Conservation (phyloP, 2,113 vertebrate genomes). For the Eonycteris spelaea region DNA sequence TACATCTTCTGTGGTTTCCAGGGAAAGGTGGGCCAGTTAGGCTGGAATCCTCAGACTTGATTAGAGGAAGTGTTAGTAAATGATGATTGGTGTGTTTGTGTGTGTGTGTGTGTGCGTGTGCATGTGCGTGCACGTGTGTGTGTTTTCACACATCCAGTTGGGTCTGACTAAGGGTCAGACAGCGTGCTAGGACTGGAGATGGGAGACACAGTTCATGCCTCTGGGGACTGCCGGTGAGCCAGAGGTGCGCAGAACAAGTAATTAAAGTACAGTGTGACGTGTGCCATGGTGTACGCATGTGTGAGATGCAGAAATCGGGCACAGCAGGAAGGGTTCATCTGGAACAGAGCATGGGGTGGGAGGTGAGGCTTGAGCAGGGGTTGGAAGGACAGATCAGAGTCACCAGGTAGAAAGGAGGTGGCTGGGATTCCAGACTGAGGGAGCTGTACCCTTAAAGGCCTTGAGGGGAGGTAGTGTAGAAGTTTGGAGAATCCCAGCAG, state of each 20-base stretch:
- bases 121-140: not conserved
- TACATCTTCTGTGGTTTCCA: not conserved
- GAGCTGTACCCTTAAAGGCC: not conserved
- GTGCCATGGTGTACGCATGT: fast-evolving
- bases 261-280: fast-evolving
- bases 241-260: not conserved
- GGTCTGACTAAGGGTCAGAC: not conserved
- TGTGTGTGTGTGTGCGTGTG: not conserved
- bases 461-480: not conserved
- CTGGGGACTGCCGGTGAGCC: not conserved
- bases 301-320: too few species aligned
- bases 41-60: not conserved
- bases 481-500: not conserved
- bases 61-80: not conserved
- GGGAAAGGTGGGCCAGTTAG: not conserved
- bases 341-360: fast-evolving
- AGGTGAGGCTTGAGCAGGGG: not conserved
- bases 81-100: not conserved
- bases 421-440: not conserved
- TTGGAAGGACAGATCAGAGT: not conserved
- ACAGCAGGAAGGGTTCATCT: not conserved
- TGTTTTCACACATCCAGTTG: not conserved
- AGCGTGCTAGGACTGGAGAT: not conserved
- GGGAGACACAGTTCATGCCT: not conserved
- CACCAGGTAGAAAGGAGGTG: not conserved